Conservation (phyloP, 2,888 invertebrate species). For the Eurytoma californica region DNA sequence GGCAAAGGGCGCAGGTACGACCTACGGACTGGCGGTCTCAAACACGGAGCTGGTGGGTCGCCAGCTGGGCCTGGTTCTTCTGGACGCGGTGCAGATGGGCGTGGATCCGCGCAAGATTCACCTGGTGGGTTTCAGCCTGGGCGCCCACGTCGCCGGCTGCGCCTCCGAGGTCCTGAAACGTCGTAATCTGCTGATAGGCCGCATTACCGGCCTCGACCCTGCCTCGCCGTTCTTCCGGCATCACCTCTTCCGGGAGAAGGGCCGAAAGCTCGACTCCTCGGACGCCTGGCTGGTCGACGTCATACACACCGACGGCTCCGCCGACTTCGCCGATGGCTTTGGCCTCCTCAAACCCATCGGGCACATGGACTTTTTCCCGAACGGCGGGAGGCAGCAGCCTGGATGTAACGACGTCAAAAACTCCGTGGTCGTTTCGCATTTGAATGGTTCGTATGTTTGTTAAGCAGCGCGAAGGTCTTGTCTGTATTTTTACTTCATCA, state of each 20-base stretch:
- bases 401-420: conserved; percentile 78
- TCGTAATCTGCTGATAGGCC: conserved; percentile 75
- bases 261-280: conserved; percentile 78
- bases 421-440: conserved; percentile 78
- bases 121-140: conserved; percentile 79
- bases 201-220: conserved; percentile 80
- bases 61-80: conserved; percentile 77
- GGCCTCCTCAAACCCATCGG: conserved; percentile 79
- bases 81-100: conserved; percentile 76
- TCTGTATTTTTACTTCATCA: too few relatives aligned
- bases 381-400: conserved; percentile 80
- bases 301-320: conserved; percentile 82
- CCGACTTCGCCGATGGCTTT: conserved; percentile 79
- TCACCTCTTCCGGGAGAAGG: conserved; percentile 77
- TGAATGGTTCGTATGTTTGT: conserved; percentile 73
- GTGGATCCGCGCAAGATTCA: conserved; percentile 75
- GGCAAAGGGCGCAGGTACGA: conserved; percentile 78
- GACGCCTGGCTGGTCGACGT: conserved; percentile 83
- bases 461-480: too few relatives aligned
- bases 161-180: conserved; percentile 77
- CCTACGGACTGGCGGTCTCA: conserved; percentile 78
- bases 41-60: conserved; percentile 80
- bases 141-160: conserved; percentile 80
- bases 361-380: conserved; percentile 80
- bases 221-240: conserved; percentile 79